Conservation (phyloP, 2,113 vertebrate species). For the Spilogale gracilis region DNA sequence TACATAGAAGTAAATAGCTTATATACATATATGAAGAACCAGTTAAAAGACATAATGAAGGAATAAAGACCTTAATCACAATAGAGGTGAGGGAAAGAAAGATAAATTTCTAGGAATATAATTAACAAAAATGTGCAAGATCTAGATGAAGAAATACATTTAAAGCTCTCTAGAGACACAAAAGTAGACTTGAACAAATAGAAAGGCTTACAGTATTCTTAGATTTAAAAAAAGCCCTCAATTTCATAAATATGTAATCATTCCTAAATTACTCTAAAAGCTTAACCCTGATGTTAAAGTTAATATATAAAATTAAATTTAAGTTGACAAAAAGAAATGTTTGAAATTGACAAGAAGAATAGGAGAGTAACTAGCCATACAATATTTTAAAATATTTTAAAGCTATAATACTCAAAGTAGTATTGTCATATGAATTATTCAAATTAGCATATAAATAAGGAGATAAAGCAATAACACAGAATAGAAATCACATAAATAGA, state of each 20-base stretch:
- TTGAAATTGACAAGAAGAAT: constrained; percentile 51
- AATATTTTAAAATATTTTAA: constrained; percentile 50
- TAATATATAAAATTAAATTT: constrained; percentile 14
- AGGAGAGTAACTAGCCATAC: neutral
- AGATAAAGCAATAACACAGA: constrained; percentile 18
- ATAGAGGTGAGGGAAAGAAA: neutral
- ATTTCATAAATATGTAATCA: neutral
- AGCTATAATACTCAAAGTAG: constrained; percentile 2
- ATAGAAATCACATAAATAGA: constrained; percentile 24
- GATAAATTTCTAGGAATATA: neutral
- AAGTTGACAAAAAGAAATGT: constrained; percentile 24
- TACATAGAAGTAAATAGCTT: neutral
- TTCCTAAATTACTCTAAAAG: constrained; percentile 53
- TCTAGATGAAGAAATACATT: constrained; percentile 34
- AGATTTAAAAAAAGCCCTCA: neutral
- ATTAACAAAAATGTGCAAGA: constrained; percentile 4
- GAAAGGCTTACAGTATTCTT: neutral
- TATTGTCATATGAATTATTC: neutral
- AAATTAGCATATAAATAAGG: neutral
- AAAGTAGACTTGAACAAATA: constrained; percentile 29
- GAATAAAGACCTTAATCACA: neutral
- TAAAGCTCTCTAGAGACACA: neutral
- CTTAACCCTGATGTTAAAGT: neutral
- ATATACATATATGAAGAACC: neutral
- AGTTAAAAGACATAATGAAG: constrained; percentile 32